phyloP scores from a whole-genome alignment of 2,888 invertebrate species.

The Biston betularia region DNA sequence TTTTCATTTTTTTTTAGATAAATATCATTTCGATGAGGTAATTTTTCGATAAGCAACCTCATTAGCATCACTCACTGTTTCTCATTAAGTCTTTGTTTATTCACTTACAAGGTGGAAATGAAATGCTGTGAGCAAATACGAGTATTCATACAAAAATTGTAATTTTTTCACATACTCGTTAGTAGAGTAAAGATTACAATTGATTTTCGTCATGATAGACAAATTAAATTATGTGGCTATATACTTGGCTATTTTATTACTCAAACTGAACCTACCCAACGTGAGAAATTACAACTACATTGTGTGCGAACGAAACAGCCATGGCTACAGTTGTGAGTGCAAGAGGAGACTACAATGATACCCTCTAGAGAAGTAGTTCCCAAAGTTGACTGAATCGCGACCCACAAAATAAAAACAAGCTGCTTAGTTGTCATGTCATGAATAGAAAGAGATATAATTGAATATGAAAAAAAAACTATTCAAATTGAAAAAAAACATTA shows the following conservation, averaged over 20 bases:
- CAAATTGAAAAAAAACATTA: too few species aligned
- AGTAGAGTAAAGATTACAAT: constrained; percentile 33
- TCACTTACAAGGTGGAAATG: constrained; percentile 8
- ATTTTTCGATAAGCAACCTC: constrained; percentile 11
- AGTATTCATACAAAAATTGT: constrained; percentile 14
- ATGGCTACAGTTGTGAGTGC: constrained; percentile 54
- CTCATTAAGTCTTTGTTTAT: constrained; percentile 14
- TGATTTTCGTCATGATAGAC: constrained; percentile 41
- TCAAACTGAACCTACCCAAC: constrained; percentile 35
- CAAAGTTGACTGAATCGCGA: too few species aligned
- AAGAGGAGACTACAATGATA: constrained; percentile 48
- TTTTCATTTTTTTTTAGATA: background rate
- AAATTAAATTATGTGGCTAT: constrained; percentile 38
- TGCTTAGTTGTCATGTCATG: too few species aligned
- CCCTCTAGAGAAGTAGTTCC: constrained; percentile 38
- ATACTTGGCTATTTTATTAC: constrained; percentile 29
- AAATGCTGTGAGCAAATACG: constrained; percentile 2
- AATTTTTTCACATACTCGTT: constrained; percentile 32
- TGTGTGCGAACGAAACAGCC: constrained; percentile 48
- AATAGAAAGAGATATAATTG: too few species aligned
- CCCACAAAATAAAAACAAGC: too few species aligned
- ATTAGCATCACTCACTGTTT: constrained; percentile 7
- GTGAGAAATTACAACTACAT: constrained; percentile 71
- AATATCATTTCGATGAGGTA: background rate
- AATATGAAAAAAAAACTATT: too few species aligned